These are phyloP conservation scores for Agriotes lineatus DNA, from an alignment of 2,888 invertebrate species.

Conservation along the genomic window DNA sequence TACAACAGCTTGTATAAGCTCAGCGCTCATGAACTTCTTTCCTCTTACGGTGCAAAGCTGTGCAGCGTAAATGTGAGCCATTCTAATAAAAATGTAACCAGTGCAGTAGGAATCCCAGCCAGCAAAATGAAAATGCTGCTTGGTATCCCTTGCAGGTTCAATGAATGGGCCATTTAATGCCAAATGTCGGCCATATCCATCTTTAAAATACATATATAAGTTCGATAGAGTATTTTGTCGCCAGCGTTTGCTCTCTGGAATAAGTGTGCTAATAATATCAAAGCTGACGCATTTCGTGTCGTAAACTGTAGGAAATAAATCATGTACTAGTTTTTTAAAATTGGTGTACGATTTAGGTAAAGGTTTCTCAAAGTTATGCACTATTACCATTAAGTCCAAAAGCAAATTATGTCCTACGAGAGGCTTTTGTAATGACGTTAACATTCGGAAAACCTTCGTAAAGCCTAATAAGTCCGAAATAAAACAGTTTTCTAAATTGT, in stretches of 20 bases:
- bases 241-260: constrained; percentile 66
- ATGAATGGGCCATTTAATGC: constrained; percentile 63
- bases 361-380: constrained; percentile 78
- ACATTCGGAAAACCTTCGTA: constrained; percentile 73
- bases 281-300: constrained; percentile 82
- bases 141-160: constrained; percentile 51
- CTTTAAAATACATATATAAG: constrained; percentile 73
- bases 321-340: constrained; percentile 75
- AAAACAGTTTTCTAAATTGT: constrained; percentile 68
- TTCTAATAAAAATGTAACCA: constrained; percentile 78
- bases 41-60: constrained; percentile 60
- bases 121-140: constrained; percentile 75
- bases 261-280: constrained; percentile 65
- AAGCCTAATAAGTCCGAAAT: constrained; percentile 74
- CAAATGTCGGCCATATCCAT: constrained; percentile 64
- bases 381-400: constrained; percentile 77
- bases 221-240: constrained; percentile 69
- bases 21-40: constrained; percentile 67
- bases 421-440: constrained; percentile 75
- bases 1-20: constrained; percentile 68
- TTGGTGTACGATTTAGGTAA: constrained; percentile 74
- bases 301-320: constrained; percentile 75
- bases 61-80: constrained; percentile 73
- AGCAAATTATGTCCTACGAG: constrained; percentile 83
- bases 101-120: constrained; percentile 87